These are phyloP conservation scores for Microdon myrmicae DNA, from an alignment of 2,888 invertebrate genomes.

Conservation along the genomic window DNA sequence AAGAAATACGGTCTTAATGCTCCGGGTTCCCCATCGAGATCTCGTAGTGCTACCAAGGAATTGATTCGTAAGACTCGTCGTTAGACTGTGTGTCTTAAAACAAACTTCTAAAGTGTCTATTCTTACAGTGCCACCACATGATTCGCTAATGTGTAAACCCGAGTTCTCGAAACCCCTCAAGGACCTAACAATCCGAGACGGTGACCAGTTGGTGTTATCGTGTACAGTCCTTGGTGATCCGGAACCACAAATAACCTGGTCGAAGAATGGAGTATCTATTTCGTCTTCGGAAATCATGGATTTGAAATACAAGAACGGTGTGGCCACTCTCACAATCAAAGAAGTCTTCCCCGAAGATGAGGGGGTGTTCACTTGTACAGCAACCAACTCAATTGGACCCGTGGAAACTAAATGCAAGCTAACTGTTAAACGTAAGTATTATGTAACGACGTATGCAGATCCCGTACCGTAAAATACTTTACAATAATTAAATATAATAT, in stretches of 20 bases:
- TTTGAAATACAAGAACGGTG: conserved; percentile 90
- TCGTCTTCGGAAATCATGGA: conserved; percentile 87
- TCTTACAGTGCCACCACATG: conserved; percentile 83
- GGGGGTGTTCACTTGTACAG: conserved; percentile 88
- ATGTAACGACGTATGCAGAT: no score
- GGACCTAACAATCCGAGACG: conserved; percentile 84
- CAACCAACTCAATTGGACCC: conserved; percentile 89
- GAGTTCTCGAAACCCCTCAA: conserved; percentile 82
- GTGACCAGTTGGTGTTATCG: conserved; percentile 84
- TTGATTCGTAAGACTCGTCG: conserved; percentile 69
- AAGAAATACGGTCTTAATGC: conserved; percentile 78
- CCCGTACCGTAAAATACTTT: no score
- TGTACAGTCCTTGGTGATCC: conserved; percentile 92
- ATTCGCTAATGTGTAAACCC: conserved; percentile 87
- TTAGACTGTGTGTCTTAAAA: neutral
- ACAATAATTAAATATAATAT: no score
- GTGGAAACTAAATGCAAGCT: conserved; percentile 86
- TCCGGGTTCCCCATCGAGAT: conserved; percentile 85
- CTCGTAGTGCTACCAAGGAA: conserved; percentile 90
- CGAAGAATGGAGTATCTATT: conserved; percentile 81
- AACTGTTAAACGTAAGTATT: conserved; percentile 84
- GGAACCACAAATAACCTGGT: conserved; percentile 91
- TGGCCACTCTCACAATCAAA: conserved; percentile 86
- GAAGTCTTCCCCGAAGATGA: conserved; percentile 97
- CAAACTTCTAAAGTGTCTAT: no score